phyloP scores from a whole-genome alignment of 30 jellyfish, hydroid and myxozoan genomes.

The Hydractinia echinata region DNA sequence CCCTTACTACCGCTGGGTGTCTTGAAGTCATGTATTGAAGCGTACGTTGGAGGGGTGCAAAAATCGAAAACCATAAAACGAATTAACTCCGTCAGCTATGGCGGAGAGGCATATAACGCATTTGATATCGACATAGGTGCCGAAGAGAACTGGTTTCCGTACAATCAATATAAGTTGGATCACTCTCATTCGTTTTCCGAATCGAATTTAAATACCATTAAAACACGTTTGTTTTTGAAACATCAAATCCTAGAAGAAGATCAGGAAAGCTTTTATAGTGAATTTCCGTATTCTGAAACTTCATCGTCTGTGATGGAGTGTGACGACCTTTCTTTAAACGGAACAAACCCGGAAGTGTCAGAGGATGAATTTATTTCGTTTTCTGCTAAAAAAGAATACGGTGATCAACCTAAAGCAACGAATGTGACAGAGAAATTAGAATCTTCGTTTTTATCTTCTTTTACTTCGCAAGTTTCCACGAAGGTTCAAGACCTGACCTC shows the following conservation, averaged over 20 bases:
- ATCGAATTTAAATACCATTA: slow-evolving; percentile 32
- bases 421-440: neutral
- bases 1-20: slow-evolving; percentile 93
- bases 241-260: slow-evolving; percentile 23
- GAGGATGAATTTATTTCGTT: slow-evolving; percentile 15
- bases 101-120: slow-evolving; percentile 72
- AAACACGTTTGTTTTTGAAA: neutral
- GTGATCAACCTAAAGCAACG: neutral
- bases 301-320: neutral
- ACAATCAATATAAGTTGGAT: slow-evolving; percentile 26
- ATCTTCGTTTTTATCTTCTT: slow-evolving; percentile 19
- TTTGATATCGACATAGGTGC: slow-evolving; percentile 82
- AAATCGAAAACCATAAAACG: slow-evolving; percentile 4
- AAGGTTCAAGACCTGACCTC: slow-evolving; percentile 18
- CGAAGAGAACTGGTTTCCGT: slow-evolving; percentile 26
- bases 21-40: slow-evolving; percentile 71
- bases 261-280: slow-evolving; percentile 37
- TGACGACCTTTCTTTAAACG: no score
- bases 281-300: slow-evolving; percentile 31
- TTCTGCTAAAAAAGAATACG: neutral
- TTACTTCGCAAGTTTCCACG: slow-evolving; percentile 13
- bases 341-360: neutral
- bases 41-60: slow-evolving; percentile 69
- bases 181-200: slow-evolving; percentile 51
- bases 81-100: slow-evolving; percentile 13